Percentiles rank a stretch among this genome's conserved stretches.
Evolutionary conservation across 2,888 invertebrate genomes (phyloP).

Genomic region (Spatulosminthurus flaviceps): DNA sequence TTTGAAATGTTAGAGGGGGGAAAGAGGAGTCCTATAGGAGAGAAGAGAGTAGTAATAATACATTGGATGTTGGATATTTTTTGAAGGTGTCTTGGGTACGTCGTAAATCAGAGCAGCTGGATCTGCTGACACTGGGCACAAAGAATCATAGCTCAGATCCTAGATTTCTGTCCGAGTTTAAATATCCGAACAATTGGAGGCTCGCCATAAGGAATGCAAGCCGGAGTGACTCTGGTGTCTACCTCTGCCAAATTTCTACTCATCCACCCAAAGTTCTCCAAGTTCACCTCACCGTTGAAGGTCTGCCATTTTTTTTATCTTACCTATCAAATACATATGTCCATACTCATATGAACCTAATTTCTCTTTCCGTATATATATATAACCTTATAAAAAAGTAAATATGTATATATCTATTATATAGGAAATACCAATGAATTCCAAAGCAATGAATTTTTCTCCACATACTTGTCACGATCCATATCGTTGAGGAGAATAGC

Average conservation of each 20-base stretch:
- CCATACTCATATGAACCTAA: no score
- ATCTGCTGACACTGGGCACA: constrained; percentile 65
- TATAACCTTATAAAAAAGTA: no score
- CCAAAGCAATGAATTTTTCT: no score
- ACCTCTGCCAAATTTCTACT: constrained; percentile 70
- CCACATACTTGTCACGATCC: no score
- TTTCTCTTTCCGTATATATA: no score
- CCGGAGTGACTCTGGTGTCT: constrained; percentile 69
- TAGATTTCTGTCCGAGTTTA: constrained; percentile 69
- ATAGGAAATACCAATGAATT: no score
- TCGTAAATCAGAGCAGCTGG: constrained; percentile 65
- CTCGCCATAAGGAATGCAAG: constrained; percentile 69
- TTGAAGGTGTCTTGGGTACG: constrained; percentile 67
- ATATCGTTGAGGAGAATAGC: no score
- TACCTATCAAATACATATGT: neutral
- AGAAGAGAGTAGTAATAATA: neutral
- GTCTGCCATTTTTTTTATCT: constrained; percentile 63
- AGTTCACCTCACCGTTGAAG: constrained; percentile 69
- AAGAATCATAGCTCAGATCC: constrained; percentile 66
- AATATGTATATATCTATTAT: no score
- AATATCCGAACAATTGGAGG: constrained; percentile 71
- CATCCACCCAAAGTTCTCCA: constrained; percentile 70
- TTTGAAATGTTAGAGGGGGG: neutral
- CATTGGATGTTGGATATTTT: constrained; percentile 37
- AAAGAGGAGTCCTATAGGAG: no score